phyloP scores from a whole-genome alignment of 2,888 invertebrate species.

The Keiferia lycopersicella region DNA sequence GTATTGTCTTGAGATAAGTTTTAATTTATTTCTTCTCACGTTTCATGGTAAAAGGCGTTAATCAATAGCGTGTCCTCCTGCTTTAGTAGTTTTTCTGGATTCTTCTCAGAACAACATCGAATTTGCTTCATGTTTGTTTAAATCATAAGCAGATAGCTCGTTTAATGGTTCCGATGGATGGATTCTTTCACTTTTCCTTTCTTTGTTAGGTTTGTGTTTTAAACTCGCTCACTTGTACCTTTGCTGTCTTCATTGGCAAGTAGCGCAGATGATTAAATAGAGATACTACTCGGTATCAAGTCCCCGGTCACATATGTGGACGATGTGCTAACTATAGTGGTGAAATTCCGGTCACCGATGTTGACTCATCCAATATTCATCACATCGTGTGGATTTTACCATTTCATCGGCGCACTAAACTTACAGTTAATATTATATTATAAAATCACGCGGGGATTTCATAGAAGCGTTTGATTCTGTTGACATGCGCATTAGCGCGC shows the following conservation, averaged over 20 bases:
- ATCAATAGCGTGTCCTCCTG: conserved; percentile 66
- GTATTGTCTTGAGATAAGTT: conserved; percentile 40
- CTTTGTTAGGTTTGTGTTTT: conserved; percentile 54
- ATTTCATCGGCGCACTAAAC: conserved; percentile 61
- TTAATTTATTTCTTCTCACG: conserved; percentile 35
- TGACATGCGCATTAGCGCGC: conserved; percentile 62
- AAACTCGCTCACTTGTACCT: conserved; percentile 45
- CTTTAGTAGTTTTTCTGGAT: conserved; percentile 59
- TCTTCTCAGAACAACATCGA: conserved; percentile 64
- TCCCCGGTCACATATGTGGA: conserved; percentile 33
- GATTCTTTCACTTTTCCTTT: conserved; percentile 70
- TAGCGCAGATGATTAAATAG: neutral
- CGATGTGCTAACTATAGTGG: conserved; percentile 51
- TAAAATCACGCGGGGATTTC: conserved; percentile 73
- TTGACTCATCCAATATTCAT: conserved; percentile 52
- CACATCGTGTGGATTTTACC: conserved; percentile 39
- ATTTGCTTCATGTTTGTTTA: conserved; percentile 63
- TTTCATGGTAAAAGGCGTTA: conserved; percentile 60
- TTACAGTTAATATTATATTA: conserved; percentile 76
- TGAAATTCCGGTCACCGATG: conserved; percentile 65
- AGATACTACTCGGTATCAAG: neutral
- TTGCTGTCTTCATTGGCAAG: neutral
- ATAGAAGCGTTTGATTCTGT: conserved; percentile 58
- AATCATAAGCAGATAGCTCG: conserved; percentile 63
- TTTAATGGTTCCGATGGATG: conserved; percentile 61